A percentile compares a stretch with the other conserved stretches of the same genome.
phyloP scores from a whole-genome alignment of 2,888 invertebrate genomes.

The Allygus modestus region DNA sequence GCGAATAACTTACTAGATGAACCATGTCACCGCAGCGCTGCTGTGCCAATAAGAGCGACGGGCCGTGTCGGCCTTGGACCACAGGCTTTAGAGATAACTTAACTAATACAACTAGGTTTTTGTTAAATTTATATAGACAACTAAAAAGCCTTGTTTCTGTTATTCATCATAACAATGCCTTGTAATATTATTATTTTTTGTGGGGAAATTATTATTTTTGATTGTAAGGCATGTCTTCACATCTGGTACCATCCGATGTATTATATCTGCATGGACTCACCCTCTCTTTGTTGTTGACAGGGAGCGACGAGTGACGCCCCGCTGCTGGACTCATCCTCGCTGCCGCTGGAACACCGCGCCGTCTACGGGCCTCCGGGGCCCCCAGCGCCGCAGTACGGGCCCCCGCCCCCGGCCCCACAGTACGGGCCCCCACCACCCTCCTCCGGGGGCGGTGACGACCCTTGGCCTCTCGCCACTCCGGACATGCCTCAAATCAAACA shows the following conservation, averaged over 20 bases:
- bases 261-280: no score
- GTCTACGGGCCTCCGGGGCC: slow-evolving; percentile 72
- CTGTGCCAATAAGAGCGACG: no score
- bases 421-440: slow-evolving; percentile 74
- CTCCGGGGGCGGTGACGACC: slow-evolving; percentile 79
- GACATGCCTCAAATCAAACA: slow-evolving; percentile 97
- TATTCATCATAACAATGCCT: no score
- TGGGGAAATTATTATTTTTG: no score
- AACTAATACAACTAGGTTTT: no score
- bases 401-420: slow-evolving; percentile 69
- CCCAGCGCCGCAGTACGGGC: slow-evolving; percentile 74
- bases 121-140: no score
- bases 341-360: slow-evolving; percentile 71
- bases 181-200: no score
- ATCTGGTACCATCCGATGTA: no score
- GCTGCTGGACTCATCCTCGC: slow-evolving; percentile 68
- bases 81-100: no score
- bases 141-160: no score
- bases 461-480: slow-evolving; percentile 89
- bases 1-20: not conserved
- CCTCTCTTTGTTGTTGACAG: slow-evolving; percentile 61
- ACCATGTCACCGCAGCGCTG: not conserved
- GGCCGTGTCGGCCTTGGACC: no score
- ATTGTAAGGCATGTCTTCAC: no score
- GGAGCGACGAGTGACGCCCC: slow-evolving; percentile 69